Evolutionary conservation across 2,113 vertebrate genomes (phyloP).

Genomic region (Cebidichthys violaceus): DNA sequence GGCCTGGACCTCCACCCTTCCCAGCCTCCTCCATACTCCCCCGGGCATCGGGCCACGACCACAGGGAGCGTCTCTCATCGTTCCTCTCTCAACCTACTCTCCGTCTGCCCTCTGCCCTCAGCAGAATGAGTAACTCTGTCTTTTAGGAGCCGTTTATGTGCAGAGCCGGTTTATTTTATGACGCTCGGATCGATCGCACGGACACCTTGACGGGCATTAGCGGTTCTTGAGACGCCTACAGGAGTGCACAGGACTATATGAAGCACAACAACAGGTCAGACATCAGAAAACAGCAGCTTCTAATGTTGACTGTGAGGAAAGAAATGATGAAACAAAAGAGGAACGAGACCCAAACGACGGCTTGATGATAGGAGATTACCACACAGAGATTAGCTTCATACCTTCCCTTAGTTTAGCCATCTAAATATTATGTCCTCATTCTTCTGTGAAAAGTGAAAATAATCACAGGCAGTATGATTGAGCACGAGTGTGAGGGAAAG

Average conservation of each 20-base stretch:
- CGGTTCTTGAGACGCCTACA: conserved; percentile 50
- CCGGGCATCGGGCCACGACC: conserved; percentile 62
- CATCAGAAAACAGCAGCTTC: conserved; percentile 18
- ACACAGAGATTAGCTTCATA: conserved; percentile 9
- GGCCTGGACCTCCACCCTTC: conserved; percentile 63
- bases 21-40: conserved; percentile 70
- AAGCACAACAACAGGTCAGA: conserved; percentile 52
- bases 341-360: conserved; percentile 23
- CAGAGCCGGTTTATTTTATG: conserved; percentile 30
- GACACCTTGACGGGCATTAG: conserved; percentile 11
- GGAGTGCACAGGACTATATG: conserved; percentile 30
- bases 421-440: conserved; percentile 34
- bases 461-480: conserved; percentile 44
- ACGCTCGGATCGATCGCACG: conserved; percentile 37
- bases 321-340: conserved; percentile 23
- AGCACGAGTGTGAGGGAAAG: conserved; percentile 27
- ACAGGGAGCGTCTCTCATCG: conserved; percentile 65
- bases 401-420: conserved; percentile 27
- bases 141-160: conserved; percentile 47
- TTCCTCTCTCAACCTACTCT: conserved; percentile 63
- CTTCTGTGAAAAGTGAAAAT: conserved; percentile 50
- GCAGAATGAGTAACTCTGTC: conserved; percentile 55
- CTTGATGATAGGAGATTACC: conserved; percentile 39
- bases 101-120: conserved; percentile 59
- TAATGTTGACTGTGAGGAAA: not conserved